Evolutionary conservation across 2,113 vertebrate species (phyloP).

Genomic region (Nothoprocta perdicaria): DNA sequence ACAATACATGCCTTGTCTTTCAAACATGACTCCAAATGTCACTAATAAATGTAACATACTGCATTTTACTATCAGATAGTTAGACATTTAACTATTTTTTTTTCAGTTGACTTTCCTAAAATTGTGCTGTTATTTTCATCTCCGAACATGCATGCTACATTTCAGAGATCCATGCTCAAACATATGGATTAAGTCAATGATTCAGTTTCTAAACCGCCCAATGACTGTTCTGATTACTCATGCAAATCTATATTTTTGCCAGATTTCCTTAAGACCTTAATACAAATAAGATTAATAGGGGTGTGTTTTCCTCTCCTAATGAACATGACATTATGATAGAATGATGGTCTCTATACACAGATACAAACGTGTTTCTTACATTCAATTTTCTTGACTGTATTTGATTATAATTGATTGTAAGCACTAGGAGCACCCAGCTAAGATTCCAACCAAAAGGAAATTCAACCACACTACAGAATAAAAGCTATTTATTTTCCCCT

Average conservation of each 20-base stretch:
- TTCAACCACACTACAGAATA: conserved; percentile 27
- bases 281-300: conserved; percentile 33
- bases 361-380: conserved; percentile 53
- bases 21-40: neutral
- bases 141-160: neutral
- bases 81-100: neutral
- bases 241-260: conserved; percentile 54
- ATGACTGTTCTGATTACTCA: conserved; percentile 57
- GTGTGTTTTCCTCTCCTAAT: conserved; percentile 43
- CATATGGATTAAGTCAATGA: conserved; percentile 44
- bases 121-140: neutral
- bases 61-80: neutral
- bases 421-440: conserved; percentile 40
- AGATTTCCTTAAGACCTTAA: conserved; percentile 36
- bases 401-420: conserved; percentile 32
- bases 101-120: neutral
- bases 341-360: neutral
- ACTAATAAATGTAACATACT: neutral
- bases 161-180: conserved; percentile 36
- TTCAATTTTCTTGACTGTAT: conserved; percentile 39
- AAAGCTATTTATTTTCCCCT: conserved; percentile 55
- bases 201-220: conserved; percentile 61
- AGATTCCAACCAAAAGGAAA: conserved; percentile 55
- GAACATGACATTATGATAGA: neutral
- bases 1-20: neutral